Conservation (phyloP, 1,140 invertebrate genomes). For the Pseudomyrmex cubaensis region DNA sequence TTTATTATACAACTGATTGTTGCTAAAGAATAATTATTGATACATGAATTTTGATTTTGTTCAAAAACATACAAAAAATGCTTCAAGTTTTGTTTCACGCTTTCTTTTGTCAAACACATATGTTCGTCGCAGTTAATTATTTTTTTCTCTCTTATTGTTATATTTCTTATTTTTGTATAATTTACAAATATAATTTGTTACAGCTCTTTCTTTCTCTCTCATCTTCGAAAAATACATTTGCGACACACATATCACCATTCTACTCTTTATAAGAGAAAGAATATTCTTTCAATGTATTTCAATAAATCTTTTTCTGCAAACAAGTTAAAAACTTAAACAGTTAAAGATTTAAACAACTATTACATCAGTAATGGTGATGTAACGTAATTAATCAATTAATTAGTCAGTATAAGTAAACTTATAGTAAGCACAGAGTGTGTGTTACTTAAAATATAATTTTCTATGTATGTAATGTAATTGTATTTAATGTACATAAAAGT, state of each 20-base stretch:
- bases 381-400: conserved; percentile 43
- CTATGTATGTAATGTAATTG: conserved; percentile 36
- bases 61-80: conserved; percentile 64
- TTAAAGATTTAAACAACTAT: conserved; percentile 74
- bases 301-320: conserved; percentile 77
- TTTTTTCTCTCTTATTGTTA: conserved; percentile 43
- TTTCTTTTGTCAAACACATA: background rate
- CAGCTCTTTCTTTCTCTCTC: background rate
- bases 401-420: conserved; percentile 67
- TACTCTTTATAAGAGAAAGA: conserved; percentile 65
- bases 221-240: conserved; percentile 82
- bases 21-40: conserved; percentile 37
- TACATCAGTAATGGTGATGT: conserved; percentile 46
- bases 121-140: conserved; percentile 29
- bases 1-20: conserved; percentile 67
- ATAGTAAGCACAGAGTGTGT: conserved; percentile 67
- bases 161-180: conserved; percentile 77
- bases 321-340: conserved; percentile 79
- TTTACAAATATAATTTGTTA: conserved; percentile 84
- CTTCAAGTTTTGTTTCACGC: conserved; percentile 32
- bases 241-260: conserved; percentile 69
- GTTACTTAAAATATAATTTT: conserved; percentile 61
- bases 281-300: conserved; percentile 63
- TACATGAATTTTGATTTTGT: conserved; percentile 56
- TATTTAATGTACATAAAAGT: conserved; percentile 10